A percentile compares a stretch with the other conserved stretches of the same genome.
phyloP scores from a whole-genome alignment of 2,888 invertebrate genomes.

The Hofmannophila pseudospretella region DNA sequence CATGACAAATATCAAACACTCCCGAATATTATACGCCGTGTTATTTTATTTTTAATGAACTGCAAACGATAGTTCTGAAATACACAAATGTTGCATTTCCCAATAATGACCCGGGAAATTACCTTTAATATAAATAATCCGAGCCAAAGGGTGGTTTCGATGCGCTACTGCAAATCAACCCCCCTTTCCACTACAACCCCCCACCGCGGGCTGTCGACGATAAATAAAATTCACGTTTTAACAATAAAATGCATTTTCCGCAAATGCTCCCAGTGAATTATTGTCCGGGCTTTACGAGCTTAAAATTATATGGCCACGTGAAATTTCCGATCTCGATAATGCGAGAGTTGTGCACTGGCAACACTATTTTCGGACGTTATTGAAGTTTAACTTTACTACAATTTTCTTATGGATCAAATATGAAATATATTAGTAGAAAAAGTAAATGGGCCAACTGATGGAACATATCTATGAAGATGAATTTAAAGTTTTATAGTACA shows the following conservation, averaged over 20 bases:
- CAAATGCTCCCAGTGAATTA: constrained; percentile 76
- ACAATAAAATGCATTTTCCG: constrained; percentile 79
- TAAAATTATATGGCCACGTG: constrained; percentile 76
- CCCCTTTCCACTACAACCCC: constrained; percentile 34
- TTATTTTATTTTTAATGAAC: constrained; percentile 63
- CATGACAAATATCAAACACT: constrained; percentile 1
- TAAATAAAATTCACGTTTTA: constrained; percentile 79
- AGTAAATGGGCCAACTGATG: too few species aligned
- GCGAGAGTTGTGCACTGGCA: constrained; percentile 47
- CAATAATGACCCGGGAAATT: constrained; percentile 75
- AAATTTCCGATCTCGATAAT: constrained; percentile 77
- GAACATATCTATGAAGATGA: too few species aligned
- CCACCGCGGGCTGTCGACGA: constrained; percentile 67
- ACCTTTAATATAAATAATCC: constrained; percentile 77
- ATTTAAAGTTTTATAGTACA: too few species aligned
- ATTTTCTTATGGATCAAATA: constrained; percentile 19
- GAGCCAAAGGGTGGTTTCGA: constrained; percentile 73
- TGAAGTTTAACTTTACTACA: constrained; percentile 19
- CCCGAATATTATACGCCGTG: constrained; percentile 16
- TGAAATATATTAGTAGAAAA: too few species aligned
- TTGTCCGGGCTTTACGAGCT: constrained; percentile 74
- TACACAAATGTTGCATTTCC: constrained; percentile 72
- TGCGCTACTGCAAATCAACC: constrained; percentile 73
- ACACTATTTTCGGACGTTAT: constrained; percentile 58
- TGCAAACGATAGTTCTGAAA: constrained; percentile 67